Base-by-base conservation (phyloP, 2,797 vertebrate species). In the Gila robusta region DNA sequence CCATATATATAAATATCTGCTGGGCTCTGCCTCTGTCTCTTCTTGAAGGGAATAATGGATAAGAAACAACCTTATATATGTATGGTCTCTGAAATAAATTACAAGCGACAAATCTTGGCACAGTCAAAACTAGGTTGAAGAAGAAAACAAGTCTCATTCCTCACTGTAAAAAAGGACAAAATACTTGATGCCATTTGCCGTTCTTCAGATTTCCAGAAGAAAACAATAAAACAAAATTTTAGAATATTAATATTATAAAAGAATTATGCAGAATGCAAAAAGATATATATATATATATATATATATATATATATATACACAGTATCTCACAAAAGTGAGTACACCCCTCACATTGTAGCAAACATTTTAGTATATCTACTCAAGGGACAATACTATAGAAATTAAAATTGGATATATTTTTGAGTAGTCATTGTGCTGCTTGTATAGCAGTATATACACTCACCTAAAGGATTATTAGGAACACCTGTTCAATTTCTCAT, bases 11-110 rank as follows among this genome's bases (percentile, higher is more conserved):
- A 73, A 74, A 67, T 66, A 52, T 62, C 73, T 82, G 39, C 71
- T 41, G 79, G 52, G 52, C 54, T 41, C 39, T 64, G 82, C 76
- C 52, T 35, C 66, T 84, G n/a, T 66, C 11, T 70, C n/a, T 84
- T 70, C 47, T 39, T 32, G 16, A 56, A 19, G 26, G 16, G 1
- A 72, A 28, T 17, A 37, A 72, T 64, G 23, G 54, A 80, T 41
- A 35, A 70, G 14, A 44, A 79, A 44, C n/a, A 41, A 23, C 1
- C 17, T 23, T 56, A 44, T 17, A 59, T 2, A n/a, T 6, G 9
- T 14, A 52, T 66, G 19, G 32, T 49, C 28, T 32, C 19, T 37
- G 32, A 47, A 67, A 54, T 67, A 6, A 4, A 83, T 49, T 37
- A 37, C 17, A 62, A 62, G 47, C 26, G 14, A 72, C 82, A 76